Evolutionary conservation across 2,113 vertebrate species (phyloP).

Genomic region (Cathartes aura): DNA sequence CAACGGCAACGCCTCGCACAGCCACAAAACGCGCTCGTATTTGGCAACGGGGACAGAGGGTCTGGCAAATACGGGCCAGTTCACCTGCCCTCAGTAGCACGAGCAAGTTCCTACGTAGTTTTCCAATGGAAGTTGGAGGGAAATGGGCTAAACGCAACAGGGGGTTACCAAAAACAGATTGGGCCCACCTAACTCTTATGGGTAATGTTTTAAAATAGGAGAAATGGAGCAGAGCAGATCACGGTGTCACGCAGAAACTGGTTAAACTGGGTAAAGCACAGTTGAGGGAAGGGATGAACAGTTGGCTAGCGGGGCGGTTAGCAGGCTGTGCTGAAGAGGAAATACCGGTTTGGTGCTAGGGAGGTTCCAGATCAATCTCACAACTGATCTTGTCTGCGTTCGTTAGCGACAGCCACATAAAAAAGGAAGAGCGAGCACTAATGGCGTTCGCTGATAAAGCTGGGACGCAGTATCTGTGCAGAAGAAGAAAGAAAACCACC

Average conservation of each 20-base stretch:
- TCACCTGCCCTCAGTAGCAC: not conserved
- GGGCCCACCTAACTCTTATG: not conserved
- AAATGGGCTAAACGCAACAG: not conserved
- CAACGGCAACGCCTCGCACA: rapidly evolving
- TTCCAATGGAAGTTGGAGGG: not conserved
- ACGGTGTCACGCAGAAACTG: rapidly evolving
- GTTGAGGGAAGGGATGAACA: not conserved
- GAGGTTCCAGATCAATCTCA: not conserved
- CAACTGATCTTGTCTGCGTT: no score
- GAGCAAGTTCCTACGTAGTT: rapidly evolving
- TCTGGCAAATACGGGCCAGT: not conserved
- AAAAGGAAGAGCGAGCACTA: not conserved
- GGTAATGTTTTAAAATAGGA: rapidly evolving
- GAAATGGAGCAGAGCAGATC: not conserved
- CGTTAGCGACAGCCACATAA: rapidly evolving
- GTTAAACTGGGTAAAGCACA: not conserved
- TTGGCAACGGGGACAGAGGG: not conserved
- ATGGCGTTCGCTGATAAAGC: rapidly evolving
- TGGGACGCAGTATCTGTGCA: rapidly evolving
- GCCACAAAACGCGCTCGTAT: not conserved
- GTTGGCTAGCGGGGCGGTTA: not conserved
- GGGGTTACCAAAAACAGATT: no score
- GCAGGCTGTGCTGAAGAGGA: not conserved
- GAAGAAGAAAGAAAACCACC: not conserved
- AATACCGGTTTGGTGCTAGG: not conserved